phyloP scores from a whole-genome alignment of 2,888 invertebrate genomes.

The Lepidocyrtinus sp. region DNA sequence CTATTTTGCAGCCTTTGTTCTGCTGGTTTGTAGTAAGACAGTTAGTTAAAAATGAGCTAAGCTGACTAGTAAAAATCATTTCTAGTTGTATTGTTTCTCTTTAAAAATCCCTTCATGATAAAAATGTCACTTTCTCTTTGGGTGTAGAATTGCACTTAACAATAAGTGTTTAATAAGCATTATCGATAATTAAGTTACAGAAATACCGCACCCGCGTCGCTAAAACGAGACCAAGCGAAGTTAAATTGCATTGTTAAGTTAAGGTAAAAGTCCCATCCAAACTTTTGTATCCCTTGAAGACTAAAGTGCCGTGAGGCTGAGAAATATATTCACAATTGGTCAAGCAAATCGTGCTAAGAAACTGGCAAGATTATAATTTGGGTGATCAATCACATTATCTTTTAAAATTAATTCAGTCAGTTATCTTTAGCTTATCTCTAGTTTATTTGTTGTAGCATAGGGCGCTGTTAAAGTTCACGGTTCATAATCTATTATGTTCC shows the following conservation, averaged over 20 bases:
- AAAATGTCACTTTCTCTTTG: slow-evolving; percentile 7
- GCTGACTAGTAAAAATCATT: not conserved
- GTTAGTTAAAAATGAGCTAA: not conserved
- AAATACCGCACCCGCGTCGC: no score
- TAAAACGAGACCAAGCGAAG: no score
- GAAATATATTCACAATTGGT: no score
- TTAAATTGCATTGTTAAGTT: no score
- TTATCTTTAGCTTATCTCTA: not conserved
- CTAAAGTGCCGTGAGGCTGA: no score
- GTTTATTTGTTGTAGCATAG: no score
- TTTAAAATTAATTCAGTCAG: slow-evolving; percentile 1
- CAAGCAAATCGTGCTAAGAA: not conserved
- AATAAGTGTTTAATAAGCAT: no score
- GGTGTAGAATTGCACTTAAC: no score
- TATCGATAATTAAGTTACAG: no score
- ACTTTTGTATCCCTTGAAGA: no score
- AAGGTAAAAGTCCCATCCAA: no score
- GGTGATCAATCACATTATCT: not conserved
- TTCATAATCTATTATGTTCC: not conserved
- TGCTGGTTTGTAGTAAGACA: not conserved
- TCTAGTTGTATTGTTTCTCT: slow-evolving; percentile 4
- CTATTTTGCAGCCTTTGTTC: not conserved
- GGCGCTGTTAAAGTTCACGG: not conserved
- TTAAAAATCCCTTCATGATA: not conserved
- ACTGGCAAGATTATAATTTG: not conserved